Conservation (phyloP, 2,797 vertebrate genomes). For the Ptychadena robeensis region DNA sequence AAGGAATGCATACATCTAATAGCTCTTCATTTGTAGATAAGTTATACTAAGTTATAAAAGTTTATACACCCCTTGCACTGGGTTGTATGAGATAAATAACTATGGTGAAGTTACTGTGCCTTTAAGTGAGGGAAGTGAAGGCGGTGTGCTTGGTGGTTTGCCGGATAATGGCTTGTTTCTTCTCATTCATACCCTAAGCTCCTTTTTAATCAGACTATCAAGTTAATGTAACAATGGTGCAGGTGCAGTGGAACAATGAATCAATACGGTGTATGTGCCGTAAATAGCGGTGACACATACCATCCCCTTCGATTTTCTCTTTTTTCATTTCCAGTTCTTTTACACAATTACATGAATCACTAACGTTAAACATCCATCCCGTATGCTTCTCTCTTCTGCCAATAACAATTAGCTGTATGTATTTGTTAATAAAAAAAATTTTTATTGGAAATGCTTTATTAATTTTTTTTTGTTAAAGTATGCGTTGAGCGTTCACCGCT, state of each 20-base stretch:
- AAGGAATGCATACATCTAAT: too few relatives aligned
- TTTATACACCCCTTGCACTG: too few relatives aligned
- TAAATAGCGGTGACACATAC: slow-evolving; percentile 34
- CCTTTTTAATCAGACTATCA: slow-evolving; percentile 30
- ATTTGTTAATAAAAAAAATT: not conserved
- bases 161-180: not conserved
- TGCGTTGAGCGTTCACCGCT: not conserved
- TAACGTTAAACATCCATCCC: not conserved
- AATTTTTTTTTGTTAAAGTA: not conserved
- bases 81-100: not conserved
- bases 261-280: slow-evolving; percentile 7
- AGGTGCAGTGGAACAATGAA: slow-evolving; percentile 48
- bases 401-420: not conserved
- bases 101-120: not conserved
- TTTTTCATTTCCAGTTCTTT: not conserved
- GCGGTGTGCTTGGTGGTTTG: not conserved
- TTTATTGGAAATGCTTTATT: not conserved
- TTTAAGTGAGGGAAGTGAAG: not conserved
- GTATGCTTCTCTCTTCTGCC: not conserved
- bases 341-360: slow-evolving; percentile 24
- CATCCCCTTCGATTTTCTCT: not conserved
- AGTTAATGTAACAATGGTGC: slow-evolving; percentile 40
- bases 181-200: slow-evolving; percentile 12
- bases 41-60: too few relatives aligned
- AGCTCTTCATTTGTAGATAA: too few relatives aligned